Percentiles rank a stretch among this genome's conserved stretches.
Evolutionary conservation across 2,888 invertebrate species (phyloP).

Genomic region (Agrypnus murinus): DNA sequence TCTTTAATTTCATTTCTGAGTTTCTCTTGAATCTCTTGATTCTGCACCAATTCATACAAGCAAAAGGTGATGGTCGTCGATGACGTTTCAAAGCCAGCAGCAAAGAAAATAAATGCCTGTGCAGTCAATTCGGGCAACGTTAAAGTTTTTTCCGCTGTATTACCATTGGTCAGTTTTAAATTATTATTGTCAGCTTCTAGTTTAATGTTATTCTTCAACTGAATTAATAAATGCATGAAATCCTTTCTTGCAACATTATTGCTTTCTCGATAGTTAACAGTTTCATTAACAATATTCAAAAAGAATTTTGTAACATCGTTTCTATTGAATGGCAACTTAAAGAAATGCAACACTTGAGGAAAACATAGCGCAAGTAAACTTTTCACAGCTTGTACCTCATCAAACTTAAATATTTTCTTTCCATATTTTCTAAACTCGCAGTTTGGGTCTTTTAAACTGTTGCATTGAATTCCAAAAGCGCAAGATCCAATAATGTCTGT

Average conservation of each 20-base stretch:
- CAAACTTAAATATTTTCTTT: slow-evolving; percentile 57
- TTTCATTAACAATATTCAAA: slow-evolving; percentile 14
- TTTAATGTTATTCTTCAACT: slow-evolving; percentile 17
- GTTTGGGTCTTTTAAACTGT: slow-evolving; percentile 69
- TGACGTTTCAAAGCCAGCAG: slow-evolving; percentile 68
- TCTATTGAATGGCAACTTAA: neutral
- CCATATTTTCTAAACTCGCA: slow-evolving; percentile 63
- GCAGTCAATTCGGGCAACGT: slow-evolving; percentile 52
- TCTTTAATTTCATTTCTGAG: slow-evolving; percentile 68
- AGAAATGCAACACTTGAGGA: slow-evolving; percentile 7
- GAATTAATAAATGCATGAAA: slow-evolving; percentile 28
- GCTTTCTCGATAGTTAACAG: slow-evolving; percentile 12
- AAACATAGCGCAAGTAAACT: neutral
- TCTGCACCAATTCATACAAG: slow-evolving; percentile 72
- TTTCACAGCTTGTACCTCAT: neutral
- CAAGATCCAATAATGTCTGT: slow-evolving; percentile 67
- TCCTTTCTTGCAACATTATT: slow-evolving; percentile 26
- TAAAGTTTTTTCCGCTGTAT: slow-evolving; percentile 15
- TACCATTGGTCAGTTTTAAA: neutral
- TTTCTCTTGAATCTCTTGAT: slow-evolving; percentile 70
- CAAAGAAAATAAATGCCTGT: slow-evolving; percentile 61
- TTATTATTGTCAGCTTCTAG: neutral
- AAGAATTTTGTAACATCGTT: slow-evolving; percentile 5
- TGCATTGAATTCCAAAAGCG: slow-evolving; percentile 67
- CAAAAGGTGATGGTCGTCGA: slow-evolving; percentile 70